These are phyloP conservation scores for Drosophila hydei DNA, from an alignment of 1,140 invertebrate genomes.

Conservation along the genomic window DNA sequence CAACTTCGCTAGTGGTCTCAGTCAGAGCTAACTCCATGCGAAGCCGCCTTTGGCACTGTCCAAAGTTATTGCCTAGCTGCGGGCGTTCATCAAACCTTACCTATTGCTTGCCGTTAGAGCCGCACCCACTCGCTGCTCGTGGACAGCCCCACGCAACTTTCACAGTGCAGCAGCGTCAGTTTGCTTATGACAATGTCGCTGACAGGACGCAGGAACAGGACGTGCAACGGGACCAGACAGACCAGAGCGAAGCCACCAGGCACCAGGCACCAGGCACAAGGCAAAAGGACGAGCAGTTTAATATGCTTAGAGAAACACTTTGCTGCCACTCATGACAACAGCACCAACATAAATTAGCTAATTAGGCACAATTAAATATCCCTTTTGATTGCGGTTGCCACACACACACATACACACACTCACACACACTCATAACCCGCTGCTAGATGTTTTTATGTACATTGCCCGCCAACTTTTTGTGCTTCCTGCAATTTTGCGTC, in stretches of 20 bases:
- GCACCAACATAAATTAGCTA: slow-evolving; percentile 76
- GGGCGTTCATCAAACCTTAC: slow-evolving; percentile 5
- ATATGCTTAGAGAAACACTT: slow-evolving; percentile 71
- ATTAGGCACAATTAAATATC: slow-evolving; percentile 81
- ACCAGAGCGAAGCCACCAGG: not conserved
- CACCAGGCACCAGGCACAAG: not conserved
- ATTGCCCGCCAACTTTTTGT: slow-evolving; percentile 62
- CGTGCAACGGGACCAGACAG: slow-evolving; percentile 9
- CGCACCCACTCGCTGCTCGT: no score
- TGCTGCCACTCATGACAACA: slow-evolving; percentile 53
- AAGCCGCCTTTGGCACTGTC: not conserved
- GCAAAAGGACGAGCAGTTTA: slow-evolving; percentile 36
- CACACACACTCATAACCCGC: slow-evolving; percentile 26
- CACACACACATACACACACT: slow-evolving; percentile 28
- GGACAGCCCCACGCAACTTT: no score
- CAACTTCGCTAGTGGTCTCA: no score
- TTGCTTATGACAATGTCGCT: slow-evolving; percentile 42
- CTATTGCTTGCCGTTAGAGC: no score
- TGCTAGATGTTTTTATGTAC: slow-evolving; percentile 45
- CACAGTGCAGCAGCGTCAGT: slow-evolving; percentile 8
- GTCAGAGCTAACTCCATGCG: not conserved
- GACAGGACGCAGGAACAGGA: not conserved
- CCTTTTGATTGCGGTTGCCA: slow-evolving; percentile 74
- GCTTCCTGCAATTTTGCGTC: slow-evolving; percentile 63
- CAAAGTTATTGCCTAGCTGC: slow-evolving; percentile 36